Percentiles rank a stretch among this genome's conserved stretches.
Conservation (phyloP, 92 coral and sea anemone genomes). For the Chrysogorgia sp. region DNA sequence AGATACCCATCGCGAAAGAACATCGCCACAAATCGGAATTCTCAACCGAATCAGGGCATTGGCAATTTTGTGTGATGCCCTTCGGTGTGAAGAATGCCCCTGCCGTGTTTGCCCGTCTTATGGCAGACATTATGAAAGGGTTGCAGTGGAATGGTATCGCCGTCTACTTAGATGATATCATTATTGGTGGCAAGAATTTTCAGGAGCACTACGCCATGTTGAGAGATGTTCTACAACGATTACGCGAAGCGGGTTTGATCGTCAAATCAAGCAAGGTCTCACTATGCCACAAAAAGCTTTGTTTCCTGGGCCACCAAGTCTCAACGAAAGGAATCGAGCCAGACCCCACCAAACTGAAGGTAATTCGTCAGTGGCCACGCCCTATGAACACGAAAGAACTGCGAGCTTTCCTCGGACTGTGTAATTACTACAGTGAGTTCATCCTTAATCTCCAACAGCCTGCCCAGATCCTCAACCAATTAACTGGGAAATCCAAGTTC, state of each 20-base stretch:
- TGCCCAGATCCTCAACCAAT: constrained; percentile 53
- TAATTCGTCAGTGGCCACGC: constrained; percentile 39
- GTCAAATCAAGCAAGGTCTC: too few species aligned
- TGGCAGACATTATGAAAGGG: too few species aligned
- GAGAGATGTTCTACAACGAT: too few species aligned
- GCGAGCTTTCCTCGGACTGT: constrained; percentile 56
- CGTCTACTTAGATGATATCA: too few species aligned
- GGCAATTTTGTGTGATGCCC: constrained; percentile 64
- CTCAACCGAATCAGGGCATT: constrained; percentile 45
- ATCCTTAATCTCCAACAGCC: constrained; percentile 50
- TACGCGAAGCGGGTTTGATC: too few species aligned
- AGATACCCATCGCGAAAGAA: constrained; percentile 38
- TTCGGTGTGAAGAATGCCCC: constrained; percentile 59
- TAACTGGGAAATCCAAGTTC: constrained; percentile 54
- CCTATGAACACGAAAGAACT: constrained; percentile 49
- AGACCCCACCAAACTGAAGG: constrained; percentile 32
- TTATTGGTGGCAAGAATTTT: too few species aligned
- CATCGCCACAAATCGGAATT: constrained; percentile 50
- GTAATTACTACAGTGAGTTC: constrained; percentile 52
- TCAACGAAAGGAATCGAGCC: constrained; percentile 50
- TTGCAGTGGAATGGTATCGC: too few species aligned
- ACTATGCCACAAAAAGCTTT: constrained; percentile 44
- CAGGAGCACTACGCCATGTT: too few species aligned
- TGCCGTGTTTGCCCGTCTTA: constrained; percentile 58
- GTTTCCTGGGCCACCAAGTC: constrained; percentile 49